A percentile compares a stretch with the other conserved stretches of the same genome.
Evolutionary conservation across 2,797 vertebrate genomes (phyloP).

Genomic region (Antennarius maculatus): DNA sequence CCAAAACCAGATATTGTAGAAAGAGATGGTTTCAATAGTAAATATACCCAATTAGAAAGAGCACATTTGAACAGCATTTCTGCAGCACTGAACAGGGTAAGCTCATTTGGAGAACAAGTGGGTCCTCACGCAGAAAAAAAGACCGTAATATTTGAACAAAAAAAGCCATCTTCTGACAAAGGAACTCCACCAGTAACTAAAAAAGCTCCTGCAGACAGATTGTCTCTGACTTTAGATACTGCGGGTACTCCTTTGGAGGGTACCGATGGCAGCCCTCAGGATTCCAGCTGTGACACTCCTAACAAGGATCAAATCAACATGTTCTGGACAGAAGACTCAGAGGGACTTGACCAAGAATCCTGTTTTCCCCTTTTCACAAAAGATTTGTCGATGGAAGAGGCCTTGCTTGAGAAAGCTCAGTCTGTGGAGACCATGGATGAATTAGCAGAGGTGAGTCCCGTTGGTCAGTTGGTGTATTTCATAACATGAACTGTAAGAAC

Average conservation of each 20-base stretch:
- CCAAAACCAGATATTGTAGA: constrained; percentile 26
- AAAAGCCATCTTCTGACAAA: constrained; percentile 31
- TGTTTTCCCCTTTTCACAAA: constrained; percentile 25
- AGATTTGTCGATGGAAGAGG: constrained; percentile 60
- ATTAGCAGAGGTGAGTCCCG: constrained; percentile 55
- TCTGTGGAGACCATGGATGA: constrained; percentile 48
- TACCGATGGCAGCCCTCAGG: constrained; percentile 42
- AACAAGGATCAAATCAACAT: constrained; percentile 60
- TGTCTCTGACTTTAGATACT: constrained; percentile 25
- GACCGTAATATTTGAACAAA: constrained; percentile 14
- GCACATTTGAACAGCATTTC: neutral
- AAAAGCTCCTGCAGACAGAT: neutral
- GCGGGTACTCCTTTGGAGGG: constrained; percentile 40
- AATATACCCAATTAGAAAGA: neutral
- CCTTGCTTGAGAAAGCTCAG: constrained; percentile 19
- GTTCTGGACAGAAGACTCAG: constrained; percentile 59
- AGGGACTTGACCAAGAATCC: constrained; percentile 52
- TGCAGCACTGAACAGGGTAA: constrained; percentile 37
- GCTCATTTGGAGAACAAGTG: constrained; percentile 51
- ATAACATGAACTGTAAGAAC: neutral
- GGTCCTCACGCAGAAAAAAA: constrained; percentile 18
- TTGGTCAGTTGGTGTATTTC: neutral
- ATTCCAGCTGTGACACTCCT: constrained; percentile 51
- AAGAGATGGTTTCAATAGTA: constrained; percentile 7
- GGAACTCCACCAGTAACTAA: constrained; percentile 39